Evolutionary conservation across 2,888 invertebrate genomes (phyloP).

Genomic region (Coecobrya sp.): DNA sequence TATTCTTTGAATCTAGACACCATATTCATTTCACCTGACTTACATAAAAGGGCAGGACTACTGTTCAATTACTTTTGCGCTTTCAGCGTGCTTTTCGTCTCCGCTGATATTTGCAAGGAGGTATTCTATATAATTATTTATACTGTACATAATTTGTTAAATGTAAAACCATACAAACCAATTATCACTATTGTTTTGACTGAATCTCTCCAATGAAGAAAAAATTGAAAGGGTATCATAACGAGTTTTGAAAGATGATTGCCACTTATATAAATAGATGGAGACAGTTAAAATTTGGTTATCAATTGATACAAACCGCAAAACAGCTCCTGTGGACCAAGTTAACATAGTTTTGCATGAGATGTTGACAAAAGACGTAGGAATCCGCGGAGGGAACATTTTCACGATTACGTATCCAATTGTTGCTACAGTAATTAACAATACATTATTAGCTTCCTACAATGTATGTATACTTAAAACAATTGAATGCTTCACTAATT

Average conservation of each 20-base stretch:
- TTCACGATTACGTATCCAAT: constrained; percentile 62
- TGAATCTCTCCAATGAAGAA: no score
- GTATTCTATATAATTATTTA: background rate
- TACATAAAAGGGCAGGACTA: constrained; percentile 2
- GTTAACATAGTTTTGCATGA: constrained; percentile 60
- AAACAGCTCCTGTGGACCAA: constrained; percentile 22
- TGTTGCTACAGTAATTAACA: constrained; percentile 39
- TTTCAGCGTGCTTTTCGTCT: background rate
- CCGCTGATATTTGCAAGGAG: constrained; percentile 55
- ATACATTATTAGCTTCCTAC: no score
- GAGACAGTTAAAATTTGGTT: constrained; percentile 58
- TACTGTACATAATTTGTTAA: no score
- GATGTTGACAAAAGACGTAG: constrained; percentile 62
- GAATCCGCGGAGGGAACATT: constrained; percentile 53
- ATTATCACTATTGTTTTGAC: no score
- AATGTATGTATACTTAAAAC: background rate
- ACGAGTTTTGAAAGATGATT: no score
- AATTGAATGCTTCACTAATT: background rate
- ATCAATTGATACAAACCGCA: constrained; percentile 1
- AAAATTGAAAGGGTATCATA: no score
- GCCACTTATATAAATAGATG: constrained; percentile 8
- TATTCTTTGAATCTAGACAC: constrained; percentile 59
- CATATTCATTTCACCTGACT: background rate
- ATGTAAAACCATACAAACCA: no score
- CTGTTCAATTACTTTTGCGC: constrained; percentile 45